Evolutionary conservation across 2,797 vertebrate species (phyloP).

Genomic region (Agapornis canus): DNA sequence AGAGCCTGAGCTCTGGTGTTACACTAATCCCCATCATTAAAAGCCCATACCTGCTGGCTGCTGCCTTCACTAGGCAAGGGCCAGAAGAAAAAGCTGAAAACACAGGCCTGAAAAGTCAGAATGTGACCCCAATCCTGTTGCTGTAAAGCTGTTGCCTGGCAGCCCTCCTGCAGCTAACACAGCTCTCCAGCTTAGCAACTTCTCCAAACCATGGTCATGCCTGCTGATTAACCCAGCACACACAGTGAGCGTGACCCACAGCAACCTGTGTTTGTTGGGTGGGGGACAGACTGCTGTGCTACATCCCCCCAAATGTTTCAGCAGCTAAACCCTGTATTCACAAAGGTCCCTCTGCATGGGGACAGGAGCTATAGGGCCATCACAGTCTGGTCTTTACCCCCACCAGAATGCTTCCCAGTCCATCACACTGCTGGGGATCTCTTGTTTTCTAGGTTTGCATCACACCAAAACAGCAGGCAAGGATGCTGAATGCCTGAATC

Average conservation of each 20-base stretch:
- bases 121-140: background rate
- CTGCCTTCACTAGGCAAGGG: background rate
- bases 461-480: background rate
- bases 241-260: background rate
- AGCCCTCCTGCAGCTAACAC: background rate
- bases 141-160: background rate
- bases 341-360: background rate
- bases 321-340: background rate
- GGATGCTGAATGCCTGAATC: background rate
- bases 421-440: background rate
- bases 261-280: background rate
- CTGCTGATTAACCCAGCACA: background rate
- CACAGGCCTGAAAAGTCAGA: background rate
- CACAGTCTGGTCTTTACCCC: rapidly evolving
- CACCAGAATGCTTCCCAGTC: background rate
- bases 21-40: background rate
- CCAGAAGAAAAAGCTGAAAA: background rate
- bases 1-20: rapidly evolving
- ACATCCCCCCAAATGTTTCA: background rate
- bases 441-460: background rate
- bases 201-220: background rate
- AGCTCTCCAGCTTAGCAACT: background rate
- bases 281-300: background rate
- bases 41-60: background rate
- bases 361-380: background rate